Evolutionary conservation across 2,888 invertebrate genomes (phyloP).

Genomic region (Rhaphigaster nebulosa): DNA sequence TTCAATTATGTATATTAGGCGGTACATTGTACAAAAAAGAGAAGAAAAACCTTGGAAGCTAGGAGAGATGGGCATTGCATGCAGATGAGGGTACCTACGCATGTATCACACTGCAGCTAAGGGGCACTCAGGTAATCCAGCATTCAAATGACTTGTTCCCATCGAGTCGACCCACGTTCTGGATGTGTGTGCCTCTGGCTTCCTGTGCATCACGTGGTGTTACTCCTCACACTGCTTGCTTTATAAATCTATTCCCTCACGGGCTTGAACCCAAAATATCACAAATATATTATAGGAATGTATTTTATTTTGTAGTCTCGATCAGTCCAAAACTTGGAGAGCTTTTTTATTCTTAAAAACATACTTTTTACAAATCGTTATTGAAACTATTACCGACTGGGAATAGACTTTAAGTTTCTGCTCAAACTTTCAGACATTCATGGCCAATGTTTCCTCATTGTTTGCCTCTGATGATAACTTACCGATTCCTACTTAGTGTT

Average conservation of each 20-base stretch:
- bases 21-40: background rate
- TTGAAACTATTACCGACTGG: no score
- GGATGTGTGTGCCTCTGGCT: background rate
- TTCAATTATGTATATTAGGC: constrained; percentile 31
- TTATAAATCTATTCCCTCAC: background rate
- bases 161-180: constrained; percentile 24
- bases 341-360: no score
- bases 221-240: background rate
- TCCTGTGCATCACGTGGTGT: background rate
- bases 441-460: no score
- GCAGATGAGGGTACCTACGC: constrained; percentile 32
- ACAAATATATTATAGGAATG: background rate
- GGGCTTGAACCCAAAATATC: background rate
- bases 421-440: no score
- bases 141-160: constrained; percentile 20
- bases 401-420: no score
- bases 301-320: background rate
- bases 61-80: background rate
- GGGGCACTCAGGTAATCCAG: constrained; percentile 15
- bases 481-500: no score
- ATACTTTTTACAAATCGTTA: no score
- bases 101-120: constrained; percentile 22
- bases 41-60: background rate
- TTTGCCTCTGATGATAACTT: no score
- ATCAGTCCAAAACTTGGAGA: no score